Evolutionary conservation across 2,888 invertebrate genomes (phyloP).

Genomic region (Tetrapedia diversipes): DNA sequence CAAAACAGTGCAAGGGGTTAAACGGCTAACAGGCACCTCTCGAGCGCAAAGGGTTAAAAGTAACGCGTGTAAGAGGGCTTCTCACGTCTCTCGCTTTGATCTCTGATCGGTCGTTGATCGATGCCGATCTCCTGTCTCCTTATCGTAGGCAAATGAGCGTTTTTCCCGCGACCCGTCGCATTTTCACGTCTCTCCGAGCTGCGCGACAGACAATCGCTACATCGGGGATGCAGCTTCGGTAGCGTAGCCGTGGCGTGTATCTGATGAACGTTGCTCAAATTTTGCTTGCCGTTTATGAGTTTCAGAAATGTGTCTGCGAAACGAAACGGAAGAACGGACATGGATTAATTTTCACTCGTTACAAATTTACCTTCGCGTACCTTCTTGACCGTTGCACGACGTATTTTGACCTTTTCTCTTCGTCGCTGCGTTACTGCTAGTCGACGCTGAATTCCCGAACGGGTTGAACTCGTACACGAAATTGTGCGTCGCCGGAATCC

Average conservation of each 20-base stretch:
- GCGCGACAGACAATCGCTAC: not conserved
- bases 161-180: not conserved
- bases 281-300: not conserved
- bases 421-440: not conserved
- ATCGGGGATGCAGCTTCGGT: conserved; percentile 50
- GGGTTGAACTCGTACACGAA: conserved; percentile 71
- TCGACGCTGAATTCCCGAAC: conserved; percentile 32
- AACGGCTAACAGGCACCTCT: too few species aligned
- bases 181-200: conserved; percentile 6
- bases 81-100: conserved; percentile 7
- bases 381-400: conserved; percentile 23
- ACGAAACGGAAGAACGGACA: not conserved
- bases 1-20: too few species aligned
- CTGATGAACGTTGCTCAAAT: not conserved
- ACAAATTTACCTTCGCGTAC: too few species aligned
- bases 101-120: conserved; percentile 2
- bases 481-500: conserved; percentile 72
- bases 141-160: conserved; percentile 48
- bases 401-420: not conserved
- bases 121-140: not conserved
- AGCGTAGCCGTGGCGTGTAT: not conserved
- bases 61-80: not conserved
- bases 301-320: conserved; percentile 24
- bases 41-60: too few species aligned
- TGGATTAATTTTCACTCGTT: too few species aligned